Evolutionary conservation across 2,888 invertebrate species (phyloP).

Genomic region (Oscheius onirici): DNA sequence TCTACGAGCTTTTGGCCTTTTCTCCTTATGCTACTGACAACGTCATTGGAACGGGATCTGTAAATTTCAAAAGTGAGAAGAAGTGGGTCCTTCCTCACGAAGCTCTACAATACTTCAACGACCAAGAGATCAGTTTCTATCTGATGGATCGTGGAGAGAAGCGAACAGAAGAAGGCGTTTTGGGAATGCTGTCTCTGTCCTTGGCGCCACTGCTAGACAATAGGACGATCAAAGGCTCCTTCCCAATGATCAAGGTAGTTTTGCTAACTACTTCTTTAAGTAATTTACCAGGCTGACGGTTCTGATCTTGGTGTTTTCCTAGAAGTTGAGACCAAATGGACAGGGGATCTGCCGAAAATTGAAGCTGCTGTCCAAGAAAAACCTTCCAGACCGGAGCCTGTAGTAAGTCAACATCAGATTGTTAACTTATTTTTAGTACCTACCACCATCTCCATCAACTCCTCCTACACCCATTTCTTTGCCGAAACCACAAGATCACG

Average conservation of each 20-base stretch:
- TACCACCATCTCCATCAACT: not conserved
- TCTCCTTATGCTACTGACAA: conserved; percentile 56
- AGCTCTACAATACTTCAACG: conserved; percentile 26
- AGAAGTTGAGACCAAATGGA: conserved; percentile 39
- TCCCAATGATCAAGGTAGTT: conserved; percentile 47
- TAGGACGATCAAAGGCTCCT: conserved; percentile 54
- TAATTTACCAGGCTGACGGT: not conserved
- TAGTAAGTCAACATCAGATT: conserved; percentile 33
- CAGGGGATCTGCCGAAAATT: not conserved
- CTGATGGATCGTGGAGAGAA: conserved; percentile 44
- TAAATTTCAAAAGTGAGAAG: conserved; percentile 35
- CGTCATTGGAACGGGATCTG: conserved; percentile 22
- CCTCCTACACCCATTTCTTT: not conserved
- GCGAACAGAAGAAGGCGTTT: conserved; percentile 42
- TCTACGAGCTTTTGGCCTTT: conserved; percentile 53
- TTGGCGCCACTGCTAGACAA: conserved; percentile 56
- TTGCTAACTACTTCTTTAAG: not conserved
- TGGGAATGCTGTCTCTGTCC: conserved; percentile 49
- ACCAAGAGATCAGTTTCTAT: conserved; percentile 49
- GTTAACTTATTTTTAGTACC: not conserved
- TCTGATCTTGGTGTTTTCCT: conserved; percentile 23
- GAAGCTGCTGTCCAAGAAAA: not conserved
- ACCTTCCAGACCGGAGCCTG: conserved; percentile 1
- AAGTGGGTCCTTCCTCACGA: conserved; percentile 34
- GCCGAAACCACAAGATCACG: not conserved